Evolutionary conservation across 2,113 vertebrate genomes (phyloP).

Genomic region (Hoplias malabaricus): DNA sequence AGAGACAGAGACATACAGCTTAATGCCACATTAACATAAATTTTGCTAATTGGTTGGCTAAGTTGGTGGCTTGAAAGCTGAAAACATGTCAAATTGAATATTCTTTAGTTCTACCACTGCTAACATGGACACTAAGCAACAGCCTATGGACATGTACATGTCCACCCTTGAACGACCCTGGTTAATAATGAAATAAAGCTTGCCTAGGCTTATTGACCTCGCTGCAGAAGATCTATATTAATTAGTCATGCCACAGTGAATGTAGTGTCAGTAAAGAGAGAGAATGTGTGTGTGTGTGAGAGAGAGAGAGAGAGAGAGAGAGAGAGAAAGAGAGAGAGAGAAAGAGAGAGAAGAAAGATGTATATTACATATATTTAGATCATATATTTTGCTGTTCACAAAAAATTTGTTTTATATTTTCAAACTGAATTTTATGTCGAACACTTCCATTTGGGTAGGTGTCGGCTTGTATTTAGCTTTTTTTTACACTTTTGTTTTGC

Average conservation of each 20-base stretch:
- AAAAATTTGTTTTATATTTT: too few relatives aligned
- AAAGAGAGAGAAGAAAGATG: too few relatives aligned
- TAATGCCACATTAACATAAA: not conserved
- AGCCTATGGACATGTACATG: slow-evolving; percentile 17
- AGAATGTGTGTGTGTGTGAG: not conserved
- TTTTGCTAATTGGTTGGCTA: too few relatives aligned
- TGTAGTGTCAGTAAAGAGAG: too few relatives aligned
- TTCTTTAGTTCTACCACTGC: not conserved
- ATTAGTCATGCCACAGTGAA: slow-evolving; percentile 18
- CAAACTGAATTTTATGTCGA: too few relatives aligned
- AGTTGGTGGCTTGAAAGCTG: too few relatives aligned
- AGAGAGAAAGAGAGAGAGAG: not conserved
- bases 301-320: not conserved
- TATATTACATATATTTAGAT: too few relatives aligned
- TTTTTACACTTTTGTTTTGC: too few relatives aligned
- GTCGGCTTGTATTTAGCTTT: too few relatives aligned
- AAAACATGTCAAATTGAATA: not conserved
- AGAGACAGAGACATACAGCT: not conserved
- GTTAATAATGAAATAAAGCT: slow-evolving; percentile 46
- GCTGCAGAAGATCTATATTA: slow-evolving; percentile 31
- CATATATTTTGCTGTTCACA: too few relatives aligned
- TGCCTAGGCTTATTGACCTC: slow-evolving; percentile 23
- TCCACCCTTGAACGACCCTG: slow-evolving; percentile 37
- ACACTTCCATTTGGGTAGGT: too few relatives aligned
- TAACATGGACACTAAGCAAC: not conserved